Evolutionary conservation across 2,888 invertebrate species (phyloP), one percentile per base, ranked within the genome.

Genomic region (Himalopsyche anomala): DNA sequence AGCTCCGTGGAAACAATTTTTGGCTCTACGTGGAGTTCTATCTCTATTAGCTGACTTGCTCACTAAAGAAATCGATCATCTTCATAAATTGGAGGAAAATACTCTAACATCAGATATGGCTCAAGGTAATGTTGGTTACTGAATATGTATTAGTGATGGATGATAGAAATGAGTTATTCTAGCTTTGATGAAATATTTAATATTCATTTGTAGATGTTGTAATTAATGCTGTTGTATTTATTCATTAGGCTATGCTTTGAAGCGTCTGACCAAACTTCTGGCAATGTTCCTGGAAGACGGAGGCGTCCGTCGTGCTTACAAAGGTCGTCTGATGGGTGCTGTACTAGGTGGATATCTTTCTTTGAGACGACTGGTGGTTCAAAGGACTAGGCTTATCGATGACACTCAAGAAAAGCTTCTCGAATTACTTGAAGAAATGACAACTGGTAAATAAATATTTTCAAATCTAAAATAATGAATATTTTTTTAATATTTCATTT

Each of bases 331-430:
- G 87, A 96, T 99, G 11, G 98, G 96, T 54, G 97, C 97, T 83
- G 97, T 98, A 80, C 94, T 99, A 2, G 98, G 99, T 91, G 99
- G 99, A 0, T 99, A 99, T 92, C 94, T 99, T 87, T 97, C 98
- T 0, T 93, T 99, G 89, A 94, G 98, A 8, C 95, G 98, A 87
- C 94, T 99, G 38, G 97, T 99, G 0, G 98, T 99, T 62, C 99
- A 99, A 92, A 94, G 99, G 87, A 99, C 99, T 0, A 95, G 99
- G 84, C 94, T 99, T 83, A 98, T 99, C 56, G 99, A 99, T 91
- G 98, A 99, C 91, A 98, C 99, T 5, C 99, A 99, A 92, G 98
- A 98, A 91, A 98, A 98, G 90, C 93, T 99, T 79, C 93, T 99
- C 12, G 98, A 98, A 90, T 94, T 99, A 89, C 93, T 99, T 19